Evolutionary conservation across 2,113 vertebrate species (phyloP), one percentile per base, ranked within the genome.

Genomic region (Scortum barcoo): DNA sequence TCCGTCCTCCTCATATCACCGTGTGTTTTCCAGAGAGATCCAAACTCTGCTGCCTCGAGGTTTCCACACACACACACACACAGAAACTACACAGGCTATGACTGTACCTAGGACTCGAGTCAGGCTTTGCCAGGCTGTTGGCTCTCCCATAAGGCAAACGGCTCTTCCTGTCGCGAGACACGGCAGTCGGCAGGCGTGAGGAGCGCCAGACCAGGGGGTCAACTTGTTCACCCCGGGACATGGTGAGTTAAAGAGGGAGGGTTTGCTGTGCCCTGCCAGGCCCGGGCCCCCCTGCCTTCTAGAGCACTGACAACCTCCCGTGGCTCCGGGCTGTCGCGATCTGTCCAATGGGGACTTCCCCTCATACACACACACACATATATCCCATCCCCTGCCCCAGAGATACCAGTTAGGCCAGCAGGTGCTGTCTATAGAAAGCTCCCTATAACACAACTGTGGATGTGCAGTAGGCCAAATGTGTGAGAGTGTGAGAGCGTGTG

Each of bases 391-490:
- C 42, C 70, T 75, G 38, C 72, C 84, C 81, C 30, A 50, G 81
- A 85, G 76, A 90, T 81, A 82, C 42, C 75, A 84, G 83, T 66
- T 13, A 78, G 58, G 33, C 85, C 78, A 91, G 93, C 93, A 94
- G 94, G 94, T 94, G 93, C 79, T 53, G 86, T 90, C 92, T 94
- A 94, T 94, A 93, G 88, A 93, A 93, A 93, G 92, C 82, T 66
- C 73, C 13, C 65, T 84, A 78, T 70, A 66, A 53, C 78, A 82
- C 88, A 61, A 72, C 78, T 89, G 76, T 70, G 81, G 60, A 90
- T 89, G 77, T 50, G 74, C 65, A 80, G 70, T 4, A 40, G 63
- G 33, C 78, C 76, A 72, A 89, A 75, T 78, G 74, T 63, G 76
- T 78, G 67, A 13, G 57, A 19, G 60, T 46, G 60, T 57, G 53